These are phyloP conservation scores for Rhagoletis pomonella DNA, from an alignment of 1,140 invertebrate species.

Conservation along the genomic window DNA sequence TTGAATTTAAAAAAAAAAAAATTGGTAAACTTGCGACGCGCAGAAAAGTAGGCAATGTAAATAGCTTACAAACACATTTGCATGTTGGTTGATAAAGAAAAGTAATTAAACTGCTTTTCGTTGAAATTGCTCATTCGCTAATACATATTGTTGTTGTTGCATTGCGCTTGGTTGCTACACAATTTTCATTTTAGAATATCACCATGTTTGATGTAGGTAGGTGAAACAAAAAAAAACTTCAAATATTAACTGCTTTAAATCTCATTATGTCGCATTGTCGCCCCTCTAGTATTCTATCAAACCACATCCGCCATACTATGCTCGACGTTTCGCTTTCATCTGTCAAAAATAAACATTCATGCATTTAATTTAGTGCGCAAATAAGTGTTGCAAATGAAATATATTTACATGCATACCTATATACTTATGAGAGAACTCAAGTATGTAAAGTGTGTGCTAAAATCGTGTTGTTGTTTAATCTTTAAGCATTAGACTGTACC, in stretches of 20 bases:
- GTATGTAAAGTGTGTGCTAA: background rate
- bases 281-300: background rate
- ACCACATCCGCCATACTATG: background rate
- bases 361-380: background rate
- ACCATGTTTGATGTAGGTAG: background rate
- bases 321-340: background rate
- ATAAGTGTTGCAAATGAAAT: background rate
- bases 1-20: background rate
- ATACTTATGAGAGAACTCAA: background rate
- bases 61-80: background rate
- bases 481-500: too few species aligned
- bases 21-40: background rate
- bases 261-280: constrained; percentile 13
- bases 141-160: background rate
- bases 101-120: constrained; percentile 19
- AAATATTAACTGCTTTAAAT: constrained; percentile 23
- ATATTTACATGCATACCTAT: background rate
- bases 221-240: background rate
- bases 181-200: background rate
- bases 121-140: too few species aligned
- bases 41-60: constrained; percentile 10
- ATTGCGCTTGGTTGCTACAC: background rate
- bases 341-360: background rate
- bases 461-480: background rate
- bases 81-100: background rate